Evolutionary conservation across 2,113 vertebrate species (phyloP).

Genomic region (Toxostoma redivivum): DNA sequence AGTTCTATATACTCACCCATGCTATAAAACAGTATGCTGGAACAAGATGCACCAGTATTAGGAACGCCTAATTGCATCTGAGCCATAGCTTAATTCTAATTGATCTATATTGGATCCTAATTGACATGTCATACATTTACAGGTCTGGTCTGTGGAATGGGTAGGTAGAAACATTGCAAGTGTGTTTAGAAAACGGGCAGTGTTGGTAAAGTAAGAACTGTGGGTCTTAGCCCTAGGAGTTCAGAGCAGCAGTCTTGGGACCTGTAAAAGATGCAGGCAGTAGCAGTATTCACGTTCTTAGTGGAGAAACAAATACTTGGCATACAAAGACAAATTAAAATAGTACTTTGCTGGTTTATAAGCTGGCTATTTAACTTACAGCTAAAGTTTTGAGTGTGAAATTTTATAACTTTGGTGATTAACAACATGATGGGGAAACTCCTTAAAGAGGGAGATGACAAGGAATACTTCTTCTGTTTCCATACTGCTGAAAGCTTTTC

Average conservation of each 20-base stretch:
- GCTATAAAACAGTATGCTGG: not conserved
- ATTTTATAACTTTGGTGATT: not conserved
- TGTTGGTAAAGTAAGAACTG: not conserved
- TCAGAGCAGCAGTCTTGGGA: not conserved
- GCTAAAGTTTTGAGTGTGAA: not conserved
- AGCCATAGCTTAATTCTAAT: not conserved
- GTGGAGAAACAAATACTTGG: not conserved
- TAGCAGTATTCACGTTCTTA: not conserved
- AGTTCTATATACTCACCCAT: not conserved
- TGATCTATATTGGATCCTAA: not conserved
- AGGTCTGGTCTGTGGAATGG: not conserved
- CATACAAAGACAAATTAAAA: not conserved
- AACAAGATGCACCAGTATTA: not conserved
- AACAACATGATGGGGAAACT: not conserved
- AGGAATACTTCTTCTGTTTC: not conserved
- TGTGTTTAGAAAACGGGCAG: rapidly evolving
- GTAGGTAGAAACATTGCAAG: not conserved
- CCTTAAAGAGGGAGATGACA: not conserved
- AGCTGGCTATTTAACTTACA: not conserved
- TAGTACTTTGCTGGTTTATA: not conserved
- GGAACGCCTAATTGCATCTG: not conserved
- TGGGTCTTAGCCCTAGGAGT: not conserved
- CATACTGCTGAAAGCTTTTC: not conserved
- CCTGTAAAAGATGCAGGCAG: not conserved
- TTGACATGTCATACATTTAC: not conserved